Evolutionary conservation across 2,888 invertebrate species (phyloP).

Genomic region (Ichneumoninae sp.): DNA sequence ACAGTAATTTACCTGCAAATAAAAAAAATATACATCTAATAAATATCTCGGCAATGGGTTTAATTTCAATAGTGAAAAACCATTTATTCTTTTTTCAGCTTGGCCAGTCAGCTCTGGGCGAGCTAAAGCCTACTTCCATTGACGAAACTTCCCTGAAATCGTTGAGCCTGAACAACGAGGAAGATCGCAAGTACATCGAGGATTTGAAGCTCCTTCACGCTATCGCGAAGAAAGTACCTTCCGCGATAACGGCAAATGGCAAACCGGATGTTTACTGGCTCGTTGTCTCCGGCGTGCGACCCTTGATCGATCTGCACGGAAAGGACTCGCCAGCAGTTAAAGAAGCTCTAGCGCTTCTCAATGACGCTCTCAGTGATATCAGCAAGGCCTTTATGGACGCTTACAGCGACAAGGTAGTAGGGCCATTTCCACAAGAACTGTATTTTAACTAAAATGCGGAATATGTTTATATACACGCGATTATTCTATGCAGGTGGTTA

Average conservation of each 20-base stretch:
- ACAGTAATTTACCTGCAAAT: neutral
- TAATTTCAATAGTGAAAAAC: neutral
- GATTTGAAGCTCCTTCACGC: slow-evolving; percentile 87
- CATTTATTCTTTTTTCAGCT: slow-evolving; percentile 73
- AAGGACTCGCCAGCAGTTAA: slow-evolving; percentile 87
- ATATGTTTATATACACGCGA: neutral
- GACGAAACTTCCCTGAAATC: slow-evolving; percentile 77
- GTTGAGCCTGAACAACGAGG: slow-evolving; percentile 83
- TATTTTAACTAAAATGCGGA: neutral
- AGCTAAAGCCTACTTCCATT: slow-evolving; percentile 78
- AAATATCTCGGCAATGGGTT: neutral
- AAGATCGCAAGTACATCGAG: slow-evolving; percentile 87
- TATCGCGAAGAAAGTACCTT: slow-evolving; percentile 86
- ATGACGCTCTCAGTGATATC: slow-evolving; percentile 83
- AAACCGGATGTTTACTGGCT: slow-evolving; percentile 89
- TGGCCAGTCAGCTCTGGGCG: slow-evolving; percentile 82
- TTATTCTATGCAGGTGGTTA: slow-evolving; percentile 84
- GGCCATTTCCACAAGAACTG: slow-evolving; percentile 56
- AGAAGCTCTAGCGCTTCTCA: slow-evolving; percentile 88
- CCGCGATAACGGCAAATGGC: slow-evolving; percentile 85
- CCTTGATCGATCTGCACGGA: slow-evolving; percentile 88
- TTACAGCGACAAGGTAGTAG: slow-evolving; percentile 81
- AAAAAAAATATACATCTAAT: neutral
- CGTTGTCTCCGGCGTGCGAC: slow-evolving; percentile 87
- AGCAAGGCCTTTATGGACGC: slow-evolving; percentile 80